Evolutionary conservation across 2,888 invertebrate genomes (phyloP).

Genomic region (Tipula confusa): DNA sequence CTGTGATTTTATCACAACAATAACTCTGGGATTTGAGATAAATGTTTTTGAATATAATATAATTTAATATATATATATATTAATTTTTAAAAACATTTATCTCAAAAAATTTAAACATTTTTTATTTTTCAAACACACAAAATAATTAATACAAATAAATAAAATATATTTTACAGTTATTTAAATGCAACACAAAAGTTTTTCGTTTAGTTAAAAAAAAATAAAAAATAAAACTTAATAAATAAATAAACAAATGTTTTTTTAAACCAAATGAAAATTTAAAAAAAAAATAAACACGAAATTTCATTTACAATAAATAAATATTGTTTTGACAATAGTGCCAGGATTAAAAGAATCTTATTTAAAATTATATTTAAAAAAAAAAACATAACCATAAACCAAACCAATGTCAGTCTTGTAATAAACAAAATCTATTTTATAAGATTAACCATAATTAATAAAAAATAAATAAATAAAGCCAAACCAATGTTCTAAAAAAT

Average conservation of each 20-base stretch:
- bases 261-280: conserved; percentile 4
- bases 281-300: not conserved
- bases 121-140: conserved; percentile 16
- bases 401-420: conserved; percentile 26
- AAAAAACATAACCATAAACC: not conserved
- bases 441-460: conserved; percentile 4
- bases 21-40: conserved; percentile 29
- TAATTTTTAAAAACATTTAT: conserved; percentile 27
- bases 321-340: conserved; percentile 48
- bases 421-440: conserved; percentile 27
- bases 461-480: not conserved
- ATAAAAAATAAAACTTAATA: not conserved
- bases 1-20: conserved; percentile 15
- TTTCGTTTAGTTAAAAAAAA: not conserved
- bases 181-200: not conserved
- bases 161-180: conserved; percentile 28
- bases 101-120: conserved; percentile 12
- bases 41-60: conserved; percentile 3
- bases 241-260: conserved; percentile 29
- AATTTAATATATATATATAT: too few relatives aligned
- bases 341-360: conserved; percentile 44
- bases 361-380: not conserved
- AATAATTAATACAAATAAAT: conserved; percentile 29
- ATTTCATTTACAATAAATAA: conserved; percentile 32
- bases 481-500: conserved; percentile 13